These are phyloP conservation scores for Odontophorus gujanensis DNA, from an alignment of 2,113 vertebrate species.

Conservation along the genomic window DNA sequence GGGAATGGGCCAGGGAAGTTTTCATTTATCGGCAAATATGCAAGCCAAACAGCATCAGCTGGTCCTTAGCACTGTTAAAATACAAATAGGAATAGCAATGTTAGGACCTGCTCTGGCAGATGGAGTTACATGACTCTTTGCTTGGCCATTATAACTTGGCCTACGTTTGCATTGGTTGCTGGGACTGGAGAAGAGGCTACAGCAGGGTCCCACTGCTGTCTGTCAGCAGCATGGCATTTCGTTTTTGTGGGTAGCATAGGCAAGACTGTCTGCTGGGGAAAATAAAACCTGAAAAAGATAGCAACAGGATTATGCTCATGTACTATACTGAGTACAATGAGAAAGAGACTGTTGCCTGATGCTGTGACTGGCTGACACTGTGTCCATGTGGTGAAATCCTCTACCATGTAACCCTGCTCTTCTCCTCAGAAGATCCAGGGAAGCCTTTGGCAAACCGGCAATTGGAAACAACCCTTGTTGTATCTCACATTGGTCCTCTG, in stretches of 20 bases:
- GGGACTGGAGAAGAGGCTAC: neutral
- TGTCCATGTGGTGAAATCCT: neutral
- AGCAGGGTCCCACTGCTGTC: neutral
- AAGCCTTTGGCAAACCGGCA: rapidly evolving
- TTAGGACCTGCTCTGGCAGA: neutral
- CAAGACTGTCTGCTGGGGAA: neutral
- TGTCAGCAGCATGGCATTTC: neutral
- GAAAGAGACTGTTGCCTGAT: neutral
- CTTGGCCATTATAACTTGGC: neutral
- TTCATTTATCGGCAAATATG: neutral
- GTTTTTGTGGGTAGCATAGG: neutral
- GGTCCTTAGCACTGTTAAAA: neutral
- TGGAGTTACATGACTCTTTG: neutral
- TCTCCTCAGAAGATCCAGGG: neutral
- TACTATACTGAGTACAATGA: neutral
- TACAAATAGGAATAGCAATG: neutral
- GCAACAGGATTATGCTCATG: neutral
- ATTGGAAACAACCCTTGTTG: neutral
- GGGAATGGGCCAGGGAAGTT: neutral
- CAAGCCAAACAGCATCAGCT: neutral
- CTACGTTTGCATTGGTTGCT: neutral
- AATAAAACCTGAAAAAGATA: neutral
- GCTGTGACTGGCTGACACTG: neutral
- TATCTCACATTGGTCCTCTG: neutral
- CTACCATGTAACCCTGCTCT: neutral